Conservation (phyloP, 1,140 invertebrate genomes). For the Akabosia matsudoensis region DNA sequence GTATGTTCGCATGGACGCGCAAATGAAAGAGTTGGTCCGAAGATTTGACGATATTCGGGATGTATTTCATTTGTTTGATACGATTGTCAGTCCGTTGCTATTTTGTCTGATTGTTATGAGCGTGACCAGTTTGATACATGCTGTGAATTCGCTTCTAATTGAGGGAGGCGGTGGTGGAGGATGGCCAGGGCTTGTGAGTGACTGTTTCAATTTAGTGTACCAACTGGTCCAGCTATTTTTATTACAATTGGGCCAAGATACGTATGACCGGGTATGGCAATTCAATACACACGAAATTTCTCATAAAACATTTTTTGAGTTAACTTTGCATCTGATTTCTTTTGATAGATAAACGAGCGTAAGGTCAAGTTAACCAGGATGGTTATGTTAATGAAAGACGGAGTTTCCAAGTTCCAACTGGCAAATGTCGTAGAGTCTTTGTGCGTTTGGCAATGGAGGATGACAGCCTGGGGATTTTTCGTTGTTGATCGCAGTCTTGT, state of each 20-base stretch:
- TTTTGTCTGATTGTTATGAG: slow-evolving; percentile 20
- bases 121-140: slow-evolving; percentile 14
- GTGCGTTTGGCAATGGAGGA: slow-evolving; percentile 37
- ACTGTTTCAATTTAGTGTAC: slow-evolving; percentile 34
- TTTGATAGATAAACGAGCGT: slow-evolving; percentile 29
- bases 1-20: background rate
- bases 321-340: background rate
- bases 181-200: slow-evolving; percentile 31
- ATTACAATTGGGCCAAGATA: slow-evolving; percentile 30
- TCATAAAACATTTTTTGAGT: no score
- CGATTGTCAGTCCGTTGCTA: slow-evolving; percentile 1
- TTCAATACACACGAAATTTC: no score
- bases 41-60: slow-evolving; percentile 9
- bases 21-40: background rate
- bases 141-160: slow-evolving; percentile 8
- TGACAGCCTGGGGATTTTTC: slow-evolving; percentile 40
- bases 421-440: slow-evolving; percentile 28
- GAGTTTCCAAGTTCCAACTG: slow-evolving; percentile 29
- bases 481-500: slow-evolving; percentile 31
- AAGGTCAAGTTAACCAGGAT: slow-evolving; percentile 31
- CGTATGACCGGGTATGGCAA: slow-evolving; percentile 26
- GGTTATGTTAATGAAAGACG: slow-evolving; percentile 31
- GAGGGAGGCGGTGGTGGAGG: background rate
- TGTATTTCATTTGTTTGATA: slow-evolving; percentile 3
- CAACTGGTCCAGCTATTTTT: slow-evolving; percentile 33